These are phyloP conservation scores for Phalera bucephala DNA, from an alignment of 2,888 invertebrate species.

Conservation along the genomic window DNA sequence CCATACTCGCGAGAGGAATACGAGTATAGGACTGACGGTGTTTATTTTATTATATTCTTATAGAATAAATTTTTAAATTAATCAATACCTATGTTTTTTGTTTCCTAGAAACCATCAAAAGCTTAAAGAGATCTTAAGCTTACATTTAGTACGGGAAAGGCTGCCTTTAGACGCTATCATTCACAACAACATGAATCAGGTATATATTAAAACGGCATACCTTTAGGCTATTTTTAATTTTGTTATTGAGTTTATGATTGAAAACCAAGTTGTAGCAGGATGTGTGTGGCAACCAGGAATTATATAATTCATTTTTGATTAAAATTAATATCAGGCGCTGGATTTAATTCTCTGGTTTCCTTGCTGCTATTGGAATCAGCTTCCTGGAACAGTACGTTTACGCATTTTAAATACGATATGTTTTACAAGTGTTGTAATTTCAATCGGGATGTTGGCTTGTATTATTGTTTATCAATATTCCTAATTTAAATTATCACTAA, in stretches of 20 bases:
- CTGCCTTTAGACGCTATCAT: slow-evolving; percentile 90
- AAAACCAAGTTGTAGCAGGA: slow-evolving; percentile 20
- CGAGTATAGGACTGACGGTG: no score
- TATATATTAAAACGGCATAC: slow-evolving; percentile 48
- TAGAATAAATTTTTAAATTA: neutral
- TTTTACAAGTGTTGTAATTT: slow-evolving; percentile 28
- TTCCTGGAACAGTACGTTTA: slow-evolving; percentile 73
- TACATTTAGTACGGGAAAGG: slow-evolving; percentile 91
- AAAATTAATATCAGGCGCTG: slow-evolving; percentile 44
- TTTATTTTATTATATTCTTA: neutral
- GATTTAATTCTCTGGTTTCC: slow-evolving; percentile 54
- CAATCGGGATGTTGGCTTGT: slow-evolving; percentile 22
- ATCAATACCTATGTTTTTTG: no score
- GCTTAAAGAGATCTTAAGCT: slow-evolving; percentile 89
- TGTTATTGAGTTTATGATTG: slow-evolving; percentile 28
- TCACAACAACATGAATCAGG: slow-evolving; percentile 87
- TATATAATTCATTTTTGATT: slow-evolving; percentile 36
- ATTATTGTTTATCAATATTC: neutral
- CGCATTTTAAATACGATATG: slow-evolving; percentile 40
- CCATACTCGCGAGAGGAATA: no score
- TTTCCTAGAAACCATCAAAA: slow-evolving; percentile 85
- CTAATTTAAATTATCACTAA: no score
- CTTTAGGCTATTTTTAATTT: slow-evolving; percentile 11
- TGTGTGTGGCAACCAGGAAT: slow-evolving; percentile 21
- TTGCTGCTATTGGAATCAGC: slow-evolving; percentile 67